Evolutionary conservation across 2,113 vertebrate genomes (phyloP), one percentile per base, ranked within the genome.

Genomic region (Brevimyrus niger): DNA sequence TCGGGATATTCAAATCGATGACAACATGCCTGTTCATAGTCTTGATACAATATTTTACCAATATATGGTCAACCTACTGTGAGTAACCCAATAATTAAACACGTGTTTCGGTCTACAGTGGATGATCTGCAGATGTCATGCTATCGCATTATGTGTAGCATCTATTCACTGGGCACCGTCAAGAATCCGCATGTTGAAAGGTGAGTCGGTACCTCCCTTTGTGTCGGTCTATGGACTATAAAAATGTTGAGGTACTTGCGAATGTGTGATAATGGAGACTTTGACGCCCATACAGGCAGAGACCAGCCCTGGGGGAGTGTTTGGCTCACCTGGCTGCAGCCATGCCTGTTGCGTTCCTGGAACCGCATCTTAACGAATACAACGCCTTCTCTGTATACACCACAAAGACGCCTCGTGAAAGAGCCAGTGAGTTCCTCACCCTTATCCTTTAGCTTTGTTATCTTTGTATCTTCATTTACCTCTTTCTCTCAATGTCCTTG

Each of bases 111-210:
- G 1, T 58, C 27, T 38, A 4, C 93, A 98, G 98, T 98, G 96
- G 98, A 99, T 55, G 98, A 98, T 7, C 96, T 99, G 15, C 98
- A 99, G 93, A 97, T 98, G 91, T 98, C 97, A 42, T 99, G 98
- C 90, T 99, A 99, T 93, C 96, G 98, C 90, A 98, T 97, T 11
- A 96, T 98, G 92, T 98, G 97, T 90, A 98, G 97, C 90, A 98
- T 99, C 93, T 99, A 99, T 94, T 98, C 97, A 1, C 93, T 98
- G 65, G 98, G 98, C n/a, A 98, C 97, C 2, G 97, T 98, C 88
- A 97, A 96, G 93, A 98, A 96, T 89, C 94, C 97, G 90, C 97
- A 98, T 1, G 97, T 98, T 88, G 98, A 98, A 91, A 97, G 97
- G 98, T 98, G 95, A 91, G 87, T 53, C 15, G 0, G 48, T 1